phyloP scores from a whole-genome alignment of 2,888 invertebrate species.

The Plebejus argus region DNA sequence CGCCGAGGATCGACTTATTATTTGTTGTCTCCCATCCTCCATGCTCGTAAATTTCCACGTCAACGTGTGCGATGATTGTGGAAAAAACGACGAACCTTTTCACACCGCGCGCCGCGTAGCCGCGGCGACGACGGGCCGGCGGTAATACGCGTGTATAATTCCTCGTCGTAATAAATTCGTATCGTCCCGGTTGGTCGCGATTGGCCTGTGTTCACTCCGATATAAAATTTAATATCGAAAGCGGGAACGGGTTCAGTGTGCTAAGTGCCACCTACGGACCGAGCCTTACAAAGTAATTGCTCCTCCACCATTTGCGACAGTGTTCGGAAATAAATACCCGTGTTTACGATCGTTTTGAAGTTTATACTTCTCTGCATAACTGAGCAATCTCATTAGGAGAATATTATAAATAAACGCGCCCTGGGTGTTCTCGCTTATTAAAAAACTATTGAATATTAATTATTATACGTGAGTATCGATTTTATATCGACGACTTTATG shows the following conservation, averaged over 20 bases:
- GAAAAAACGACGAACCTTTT: conserved; percentile 75
- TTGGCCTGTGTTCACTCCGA: conserved; percentile 69
- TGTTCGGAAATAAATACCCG: conserved; percentile 54
- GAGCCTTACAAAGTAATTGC: conserved; percentile 57
- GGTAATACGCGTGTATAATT: conserved; percentile 76
- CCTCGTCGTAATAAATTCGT: conserved; percentile 78
- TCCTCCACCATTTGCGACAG: conserved; percentile 53
- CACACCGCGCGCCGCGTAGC: conserved; percentile 73
- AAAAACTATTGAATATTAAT: conserved; percentile 24
- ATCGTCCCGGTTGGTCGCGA: conserved; percentile 74
- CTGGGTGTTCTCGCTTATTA: conserved; percentile 29
- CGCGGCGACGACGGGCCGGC: conserved; percentile 57
- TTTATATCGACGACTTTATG: background rate
- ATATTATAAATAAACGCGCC: conserved; percentile 27
- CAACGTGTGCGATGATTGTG: conserved; percentile 78
- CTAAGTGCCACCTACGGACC: conserved; percentile 57
- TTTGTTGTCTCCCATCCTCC: conserved; percentile 78
- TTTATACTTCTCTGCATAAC: conserved; percentile 48
- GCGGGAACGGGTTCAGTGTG: conserved; percentile 62
- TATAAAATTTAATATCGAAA: conserved; percentile 57
- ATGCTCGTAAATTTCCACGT: conserved; percentile 79
- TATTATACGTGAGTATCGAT: background rate
- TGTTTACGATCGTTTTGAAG: conserved; percentile 55
- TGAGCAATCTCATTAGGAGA: conserved; percentile 38
- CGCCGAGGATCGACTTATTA: conserved; percentile 67